These are phyloP conservation scores for Pheosia tremula DNA, from an alignment of 2,888 invertebrate species.

Conservation along the genomic window DNA sequence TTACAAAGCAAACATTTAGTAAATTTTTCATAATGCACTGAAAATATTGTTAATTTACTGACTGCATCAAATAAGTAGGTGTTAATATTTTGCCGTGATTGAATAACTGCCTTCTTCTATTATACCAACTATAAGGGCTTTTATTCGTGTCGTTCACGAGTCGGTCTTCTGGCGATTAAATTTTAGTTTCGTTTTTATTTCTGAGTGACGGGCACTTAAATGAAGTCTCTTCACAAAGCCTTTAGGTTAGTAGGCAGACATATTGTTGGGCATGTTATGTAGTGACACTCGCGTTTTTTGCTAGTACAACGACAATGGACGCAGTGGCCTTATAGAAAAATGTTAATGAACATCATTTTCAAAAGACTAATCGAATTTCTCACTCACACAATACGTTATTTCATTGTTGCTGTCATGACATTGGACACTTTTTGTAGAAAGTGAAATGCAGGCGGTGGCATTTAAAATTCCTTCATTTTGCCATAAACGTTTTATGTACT, in stretches of 20 bases:
- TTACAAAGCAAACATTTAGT: too few species aligned
- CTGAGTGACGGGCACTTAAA: conserved; percentile 4
- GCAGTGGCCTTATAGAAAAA: neutral
- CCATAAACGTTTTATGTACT: conserved; percentile 20
- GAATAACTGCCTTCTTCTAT: neutral
- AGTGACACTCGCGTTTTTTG: conserved; percentile 2
- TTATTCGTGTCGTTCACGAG: neutral
- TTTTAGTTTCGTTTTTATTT: conserved; percentile 7
- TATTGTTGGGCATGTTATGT: neutral
- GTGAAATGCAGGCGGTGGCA: conserved; percentile 35
- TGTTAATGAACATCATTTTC: conserved; percentile 8
- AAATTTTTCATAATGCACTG: too few species aligned
- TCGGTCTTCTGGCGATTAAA: neutral
- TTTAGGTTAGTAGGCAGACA: conserved; percentile 18
- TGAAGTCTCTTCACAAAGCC: conserved; percentile 4
- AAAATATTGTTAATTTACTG: too few species aligned
- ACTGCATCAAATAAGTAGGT: too few species aligned
- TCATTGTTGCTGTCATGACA: conserved; percentile 28
- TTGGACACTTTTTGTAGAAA: conserved; percentile 32
- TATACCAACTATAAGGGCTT: neutral
- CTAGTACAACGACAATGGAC: conserved; percentile 1
- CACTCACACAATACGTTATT: conserved; percentile 27
- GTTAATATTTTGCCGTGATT: neutral
- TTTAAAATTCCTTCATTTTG: conserved; percentile 25
- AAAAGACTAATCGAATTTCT: conserved; percentile 34